Percentiles rank a stretch among this genome's conserved stretches.
These are phyloP conservation scores for Drosophila busckii DNA, from an alignment of 1,140 invertebrate species.

Conservation along the genomic window DNA sequence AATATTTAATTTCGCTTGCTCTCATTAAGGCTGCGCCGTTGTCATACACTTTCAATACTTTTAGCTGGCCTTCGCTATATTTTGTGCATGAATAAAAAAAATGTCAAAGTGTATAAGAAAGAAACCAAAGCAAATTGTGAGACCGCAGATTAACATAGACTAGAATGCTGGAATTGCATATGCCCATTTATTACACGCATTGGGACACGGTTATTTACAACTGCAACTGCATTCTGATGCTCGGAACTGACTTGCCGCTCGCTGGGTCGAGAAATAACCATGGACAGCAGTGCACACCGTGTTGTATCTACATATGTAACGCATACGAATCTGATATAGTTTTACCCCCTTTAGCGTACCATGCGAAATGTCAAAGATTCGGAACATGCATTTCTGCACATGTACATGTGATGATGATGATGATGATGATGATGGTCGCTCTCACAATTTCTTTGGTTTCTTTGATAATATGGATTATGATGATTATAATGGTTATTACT, in stretches of 20 bases:
- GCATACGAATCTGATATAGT: not conserved
- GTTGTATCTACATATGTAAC: not conserved
- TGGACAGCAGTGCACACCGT: too few relatives aligned
- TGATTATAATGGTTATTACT: conserved; percentile 40
- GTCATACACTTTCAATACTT: too few relatives aligned
- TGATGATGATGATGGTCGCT: too few relatives aligned
- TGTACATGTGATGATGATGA: conserved; percentile 20
- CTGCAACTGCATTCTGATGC: conserved; percentile 10
- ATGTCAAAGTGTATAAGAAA: too few relatives aligned
- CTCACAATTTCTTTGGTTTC: conserved; percentile 38
- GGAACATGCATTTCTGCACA: conserved; percentile 18
- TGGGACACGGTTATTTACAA: conserved; percentile 19
- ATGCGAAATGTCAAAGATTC: conserved; percentile 28
- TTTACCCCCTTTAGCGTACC: conserved; percentile 9
- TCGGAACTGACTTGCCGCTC: conserved; percentile 12
- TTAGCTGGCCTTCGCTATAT: too few relatives aligned
- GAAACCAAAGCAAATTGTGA: too few relatives aligned
- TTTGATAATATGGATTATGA: conserved; percentile 23
- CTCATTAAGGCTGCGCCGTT: too few relatives aligned
- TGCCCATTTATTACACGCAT: conserved; percentile 31
- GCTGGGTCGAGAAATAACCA: too few relatives aligned
- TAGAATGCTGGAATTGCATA: conserved; percentile 20
- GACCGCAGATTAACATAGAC: not conserved
- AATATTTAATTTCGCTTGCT: too few relatives aligned
- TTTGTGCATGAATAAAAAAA: too few relatives aligned